Evolutionary conservation across 2,113 vertebrate genomes (phyloP).

Genomic region (Chionomys nivalis): DNA sequence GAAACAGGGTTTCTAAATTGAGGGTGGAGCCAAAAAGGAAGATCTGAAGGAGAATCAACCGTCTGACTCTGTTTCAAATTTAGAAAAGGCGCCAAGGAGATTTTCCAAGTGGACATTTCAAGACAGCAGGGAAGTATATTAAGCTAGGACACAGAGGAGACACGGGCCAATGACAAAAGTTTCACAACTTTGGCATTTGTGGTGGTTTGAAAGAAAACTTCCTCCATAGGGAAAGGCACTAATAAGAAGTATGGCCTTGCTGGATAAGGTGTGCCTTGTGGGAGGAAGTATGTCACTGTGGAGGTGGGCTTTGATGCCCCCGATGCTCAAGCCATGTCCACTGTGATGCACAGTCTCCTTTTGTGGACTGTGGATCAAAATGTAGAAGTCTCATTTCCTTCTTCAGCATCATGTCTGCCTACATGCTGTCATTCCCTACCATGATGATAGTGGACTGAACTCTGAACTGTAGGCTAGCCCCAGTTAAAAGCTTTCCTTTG

Average conservation of each 20-base stretch:
- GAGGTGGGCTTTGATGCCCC: neutral
- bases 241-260: neutral
- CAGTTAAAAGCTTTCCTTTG: neutral
- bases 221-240: neutral
- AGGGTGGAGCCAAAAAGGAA: neutral
- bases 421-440: neutral
- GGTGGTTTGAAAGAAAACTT: neutral
- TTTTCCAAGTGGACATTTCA: constrained; percentile 15
- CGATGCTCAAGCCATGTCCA: neutral
- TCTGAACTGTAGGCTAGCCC: neutral
- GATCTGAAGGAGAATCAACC: neutral
- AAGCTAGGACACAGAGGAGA: neutral
- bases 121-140: neutral
- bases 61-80: neutral
- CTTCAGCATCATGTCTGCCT: neutral
- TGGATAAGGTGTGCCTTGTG: neutral
- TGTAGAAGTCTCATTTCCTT: neutral
- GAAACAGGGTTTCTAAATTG: neutral
- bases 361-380: neutral
- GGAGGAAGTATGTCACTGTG: neutral
- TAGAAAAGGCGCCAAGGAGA: neutral
- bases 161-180: neutral
- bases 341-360: neutral
- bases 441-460: neutral
- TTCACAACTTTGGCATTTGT: neutral